These are phyloP conservation scores for Botrylloides violaceus DNA, from an alignment of 23 tunicate genomes.

Conservation along the genomic window DNA sequence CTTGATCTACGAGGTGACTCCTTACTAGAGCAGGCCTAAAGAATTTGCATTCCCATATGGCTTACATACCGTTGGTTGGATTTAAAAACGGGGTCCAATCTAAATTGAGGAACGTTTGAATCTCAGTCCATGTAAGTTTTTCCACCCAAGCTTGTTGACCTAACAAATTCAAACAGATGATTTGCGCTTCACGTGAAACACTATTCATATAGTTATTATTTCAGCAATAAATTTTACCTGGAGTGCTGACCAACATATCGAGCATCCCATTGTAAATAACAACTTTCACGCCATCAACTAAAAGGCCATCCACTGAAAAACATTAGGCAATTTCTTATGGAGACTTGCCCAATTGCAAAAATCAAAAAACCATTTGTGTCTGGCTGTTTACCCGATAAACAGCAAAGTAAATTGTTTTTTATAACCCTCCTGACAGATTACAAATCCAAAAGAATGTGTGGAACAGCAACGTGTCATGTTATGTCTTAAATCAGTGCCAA, in stretches of 20 bases:
- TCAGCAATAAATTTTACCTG: constrained; percentile 52
- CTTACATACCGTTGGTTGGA: constrained; percentile 36
- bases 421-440: too few relatives aligned
- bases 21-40: background rate
- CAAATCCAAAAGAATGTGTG: too few relatives aligned
- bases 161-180: background rate
- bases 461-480: too few relatives aligned
- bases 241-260: constrained; percentile 79
- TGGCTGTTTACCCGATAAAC: too few relatives aligned
- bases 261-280: constrained; percentile 88
- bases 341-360: too few relatives aligned
- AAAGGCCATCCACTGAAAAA: constrained; percentile 40
- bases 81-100: constrained; percentile 59
- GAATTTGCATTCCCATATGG: background rate
- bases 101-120: constrained; percentile 27
- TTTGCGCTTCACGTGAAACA: background rate
- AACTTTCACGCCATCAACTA: constrained; percentile 68
- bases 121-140: constrained; percentile 44
- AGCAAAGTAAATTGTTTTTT: too few relatives aligned
- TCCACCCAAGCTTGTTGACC: constrained; percentile 85
- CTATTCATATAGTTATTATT: background rate
- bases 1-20: too few relatives aligned
- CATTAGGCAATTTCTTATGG: too few relatives aligned
- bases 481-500: too few relatives aligned
- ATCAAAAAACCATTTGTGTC: too few relatives aligned